Evolutionary conservation across 2,113 vertebrate genomes (phyloP).

Genomic region (Pelvicachromis taeniatus): DNA sequence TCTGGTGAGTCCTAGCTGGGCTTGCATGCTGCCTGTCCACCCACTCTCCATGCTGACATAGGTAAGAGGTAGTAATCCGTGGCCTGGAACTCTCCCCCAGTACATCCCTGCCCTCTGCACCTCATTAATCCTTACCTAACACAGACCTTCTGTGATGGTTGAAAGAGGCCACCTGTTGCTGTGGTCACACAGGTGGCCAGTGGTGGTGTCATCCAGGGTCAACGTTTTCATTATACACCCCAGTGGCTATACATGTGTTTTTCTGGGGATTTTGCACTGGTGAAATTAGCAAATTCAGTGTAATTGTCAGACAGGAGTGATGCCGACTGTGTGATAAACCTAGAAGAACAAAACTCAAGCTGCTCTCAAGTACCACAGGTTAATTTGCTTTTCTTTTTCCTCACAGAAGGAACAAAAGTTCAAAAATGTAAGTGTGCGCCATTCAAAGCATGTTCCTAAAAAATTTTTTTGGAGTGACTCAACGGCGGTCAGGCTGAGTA

Average conservation of each 20-base stretch:
- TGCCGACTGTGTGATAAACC: neutral
- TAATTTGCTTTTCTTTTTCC: constrained; percentile 12
- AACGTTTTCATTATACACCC: neutral
- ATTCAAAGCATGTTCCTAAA: neutral
- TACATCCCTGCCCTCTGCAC: constrained; percentile 45
- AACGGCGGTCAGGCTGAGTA: neutral
- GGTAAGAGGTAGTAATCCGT: constrained; percentile 65
- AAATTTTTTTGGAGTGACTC: constrained; percentile 33
- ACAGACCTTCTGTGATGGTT: constrained; percentile 43
- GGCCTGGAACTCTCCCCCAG: constrained; percentile 44
- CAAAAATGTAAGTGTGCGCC: neutral
- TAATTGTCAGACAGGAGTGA: neutral
- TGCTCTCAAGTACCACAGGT: neutral
- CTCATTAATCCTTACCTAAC: constrained; percentile 64
- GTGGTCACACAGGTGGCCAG: constrained; percentile 3
- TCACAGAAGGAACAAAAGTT: neutral
- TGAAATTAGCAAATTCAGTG: neutral
- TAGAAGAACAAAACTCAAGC: neutral
- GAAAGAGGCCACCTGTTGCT: constrained; percentile 61
- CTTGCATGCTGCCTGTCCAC: constrained; percentile 2
- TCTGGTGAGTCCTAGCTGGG: constrained; percentile 37
- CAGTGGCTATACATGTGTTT: neutral
- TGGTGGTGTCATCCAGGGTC: neutral
- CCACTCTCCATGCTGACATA: constrained; percentile 57
- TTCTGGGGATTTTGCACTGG: neutral